These are phyloP conservation scores for Euschistus heros DNA, from an alignment of 1,140 invertebrate genomes.

Conservation along the genomic window DNA sequence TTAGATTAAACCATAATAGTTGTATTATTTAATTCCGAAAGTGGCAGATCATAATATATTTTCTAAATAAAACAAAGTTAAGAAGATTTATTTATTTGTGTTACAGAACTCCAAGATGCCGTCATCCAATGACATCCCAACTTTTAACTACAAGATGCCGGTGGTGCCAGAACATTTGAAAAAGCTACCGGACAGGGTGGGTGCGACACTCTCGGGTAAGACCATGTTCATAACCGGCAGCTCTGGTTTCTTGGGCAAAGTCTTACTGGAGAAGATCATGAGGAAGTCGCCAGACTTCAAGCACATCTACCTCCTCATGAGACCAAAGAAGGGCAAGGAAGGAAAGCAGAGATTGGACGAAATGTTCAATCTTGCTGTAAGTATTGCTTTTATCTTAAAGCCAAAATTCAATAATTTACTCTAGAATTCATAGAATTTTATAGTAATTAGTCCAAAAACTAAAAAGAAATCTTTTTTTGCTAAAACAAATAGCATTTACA, in stretches of 20 bases:
- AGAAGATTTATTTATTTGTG: too few species aligned
- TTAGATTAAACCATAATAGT: too few species aligned
- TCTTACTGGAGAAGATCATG: conserved; percentile 76
- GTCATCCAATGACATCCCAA: conserved; percentile 14
- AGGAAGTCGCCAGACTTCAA: conserved; percentile 59
- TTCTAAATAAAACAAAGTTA: too few species aligned
- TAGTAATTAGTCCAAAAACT: too few species aligned
- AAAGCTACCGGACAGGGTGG: conserved; percentile 34
- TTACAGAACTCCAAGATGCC: neutral
- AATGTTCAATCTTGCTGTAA: conserved; percentile 47
- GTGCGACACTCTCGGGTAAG: conserved; percentile 45
- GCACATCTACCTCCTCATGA: conserved; percentile 68
- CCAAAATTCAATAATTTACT: too few species aligned
- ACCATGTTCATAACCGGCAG: conserved; percentile 47
- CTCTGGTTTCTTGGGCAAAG: conserved; percentile 56
- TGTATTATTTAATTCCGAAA: too few species aligned
- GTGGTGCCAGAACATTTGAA: conserved; percentile 18
- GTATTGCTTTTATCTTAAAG: conserved; percentile 18
- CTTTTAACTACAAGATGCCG: conserved; percentile 20
- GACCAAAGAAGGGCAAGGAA: conserved; percentile 67
- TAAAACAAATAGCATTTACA: too few species aligned
- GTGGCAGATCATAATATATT: too few species aligned
- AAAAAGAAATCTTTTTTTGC: too few species aligned
- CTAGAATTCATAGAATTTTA: too few species aligned
- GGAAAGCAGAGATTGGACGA: conserved; percentile 55